Conservation (phyloP, 2,113 vertebrate species). For the Lepidiolamprologus cunningtoni region DNA sequence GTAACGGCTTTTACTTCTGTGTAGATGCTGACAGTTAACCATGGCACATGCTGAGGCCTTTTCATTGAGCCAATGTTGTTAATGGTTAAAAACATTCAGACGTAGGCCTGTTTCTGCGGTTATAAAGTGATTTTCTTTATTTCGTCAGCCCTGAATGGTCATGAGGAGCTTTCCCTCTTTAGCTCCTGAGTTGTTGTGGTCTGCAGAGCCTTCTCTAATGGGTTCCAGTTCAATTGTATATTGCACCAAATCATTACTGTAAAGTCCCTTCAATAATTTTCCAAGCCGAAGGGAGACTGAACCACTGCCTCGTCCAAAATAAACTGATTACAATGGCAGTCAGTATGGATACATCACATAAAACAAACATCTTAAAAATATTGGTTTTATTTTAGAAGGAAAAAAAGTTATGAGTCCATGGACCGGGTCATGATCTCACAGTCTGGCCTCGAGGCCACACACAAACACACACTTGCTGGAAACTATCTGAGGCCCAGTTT, state of each 20-base stretch:
- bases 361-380: neutral
- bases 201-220: neutral
- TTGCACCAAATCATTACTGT: neutral
- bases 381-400: neutral
- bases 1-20: fast-evolving
- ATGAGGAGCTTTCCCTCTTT: neutral
- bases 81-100: neutral
- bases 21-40: too few relatives aligned
- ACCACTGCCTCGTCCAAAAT: neutral
- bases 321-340: neutral
- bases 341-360: neutral
- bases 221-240: neutral
- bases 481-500: slow-evolving; percentile 85
- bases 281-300: neutral
- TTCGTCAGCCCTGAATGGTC: neutral
- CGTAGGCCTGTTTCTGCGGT: fast-evolving
- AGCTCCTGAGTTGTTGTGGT: fast-evolving
- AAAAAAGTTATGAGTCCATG: too few relatives aligned
- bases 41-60: neutral
- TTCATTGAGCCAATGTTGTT: neutral
- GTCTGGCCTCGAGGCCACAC: neutral
- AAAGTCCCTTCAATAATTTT: neutral
- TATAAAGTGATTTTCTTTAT: neutral
- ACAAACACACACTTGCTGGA: neutral
- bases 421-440: neutral